phyloP scores from a whole-genome alignment of 1,140 invertebrate species.

The Platyscapa corneri region DNA sequence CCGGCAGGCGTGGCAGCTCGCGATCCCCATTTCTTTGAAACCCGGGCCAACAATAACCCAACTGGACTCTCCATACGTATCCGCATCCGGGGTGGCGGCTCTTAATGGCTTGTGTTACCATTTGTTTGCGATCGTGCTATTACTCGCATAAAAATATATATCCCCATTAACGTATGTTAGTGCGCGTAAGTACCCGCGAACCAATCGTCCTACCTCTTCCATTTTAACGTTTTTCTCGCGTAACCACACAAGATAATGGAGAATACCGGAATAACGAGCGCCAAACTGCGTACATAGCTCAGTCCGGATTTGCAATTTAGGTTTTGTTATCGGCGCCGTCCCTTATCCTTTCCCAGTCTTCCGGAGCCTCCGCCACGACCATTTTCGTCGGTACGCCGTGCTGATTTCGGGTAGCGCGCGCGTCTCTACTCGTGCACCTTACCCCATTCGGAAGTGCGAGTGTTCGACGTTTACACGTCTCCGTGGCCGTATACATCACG shows the following conservation, averaged over 20 bases:
- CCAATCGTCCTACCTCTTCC: background rate
- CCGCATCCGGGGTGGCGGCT: slow-evolving; percentile 65
- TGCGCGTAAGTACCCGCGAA: background rate
- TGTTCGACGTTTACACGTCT: no score
- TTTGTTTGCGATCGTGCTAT: background rate
- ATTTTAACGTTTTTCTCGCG: background rate
- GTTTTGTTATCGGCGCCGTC: background rate
- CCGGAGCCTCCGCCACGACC: background rate
- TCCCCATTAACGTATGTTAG: no score
- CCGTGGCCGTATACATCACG: no score
- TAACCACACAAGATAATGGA: slow-evolving; percentile 10
- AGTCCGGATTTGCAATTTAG: slow-evolving; percentile 2
- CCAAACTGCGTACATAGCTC: background rate
- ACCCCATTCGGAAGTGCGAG: no score
- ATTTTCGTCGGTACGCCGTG: no score
- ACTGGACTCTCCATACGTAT: background rate
- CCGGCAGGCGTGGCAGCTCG: no score
- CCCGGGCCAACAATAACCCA: background rate
- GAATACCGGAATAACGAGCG: slow-evolving; percentile 21
- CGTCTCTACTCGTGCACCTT: no score
- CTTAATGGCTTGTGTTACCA: slow-evolving; percentile 33
- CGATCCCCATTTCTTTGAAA: background rate
- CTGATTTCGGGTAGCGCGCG: no score
- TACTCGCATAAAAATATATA: no score
- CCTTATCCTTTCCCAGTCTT: background rate